Evolutionary conservation across 2,888 invertebrate genomes (phyloP), one percentile per base, ranked within the genome.

Genomic region (Drosophila kanekoi): DNA sequence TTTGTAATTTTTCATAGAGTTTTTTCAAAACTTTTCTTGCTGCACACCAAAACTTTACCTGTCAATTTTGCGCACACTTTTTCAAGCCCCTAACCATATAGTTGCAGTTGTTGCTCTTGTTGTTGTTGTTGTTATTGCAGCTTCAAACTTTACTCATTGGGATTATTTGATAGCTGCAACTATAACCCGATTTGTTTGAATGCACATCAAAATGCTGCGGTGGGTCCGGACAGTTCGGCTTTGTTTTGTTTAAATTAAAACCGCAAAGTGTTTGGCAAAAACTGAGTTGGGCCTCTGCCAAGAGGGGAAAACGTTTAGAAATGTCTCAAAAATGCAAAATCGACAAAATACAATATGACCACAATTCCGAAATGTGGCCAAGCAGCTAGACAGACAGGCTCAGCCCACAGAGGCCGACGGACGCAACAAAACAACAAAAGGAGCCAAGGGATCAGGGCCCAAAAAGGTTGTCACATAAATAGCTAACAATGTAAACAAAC

Each of bases 211-310:
- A 61, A 43, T 51, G 37, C 52, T 43, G 52, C 9, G 23, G 48
- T 18, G 28, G 52, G 20, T 58, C 53, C 44, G 40, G 13, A 52
- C 28, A 32, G 35, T 40, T 11, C n/a, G 32, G 57, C 37, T 43
- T 45, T 37, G 53, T 52, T 67, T 69, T 52, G 53, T 62, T 58
- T 43, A 45, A 84, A 74, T 64, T 64, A 45, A 68, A 81, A 81
- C 83, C 83, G 56, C 83, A 84, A 87, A 77, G 63, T 79, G 81
- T 84, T 84, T 87, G 79, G 58, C 76, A 68, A 70, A 54, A 69
- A 62, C 49, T 64, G 33, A 61, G 56, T 54, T 52, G 38, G 59
- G 65, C 78, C 56, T 67, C 72, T 62, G 37, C 68, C 72, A 81
- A 72, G 64, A 63, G 62, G 45, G 47, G 14, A 62, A 68, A 63